Evolutionary conservation across 64 coral and sea anemone genomes (phyloP).

Genomic region (Actinia tenebrosa): DNA sequence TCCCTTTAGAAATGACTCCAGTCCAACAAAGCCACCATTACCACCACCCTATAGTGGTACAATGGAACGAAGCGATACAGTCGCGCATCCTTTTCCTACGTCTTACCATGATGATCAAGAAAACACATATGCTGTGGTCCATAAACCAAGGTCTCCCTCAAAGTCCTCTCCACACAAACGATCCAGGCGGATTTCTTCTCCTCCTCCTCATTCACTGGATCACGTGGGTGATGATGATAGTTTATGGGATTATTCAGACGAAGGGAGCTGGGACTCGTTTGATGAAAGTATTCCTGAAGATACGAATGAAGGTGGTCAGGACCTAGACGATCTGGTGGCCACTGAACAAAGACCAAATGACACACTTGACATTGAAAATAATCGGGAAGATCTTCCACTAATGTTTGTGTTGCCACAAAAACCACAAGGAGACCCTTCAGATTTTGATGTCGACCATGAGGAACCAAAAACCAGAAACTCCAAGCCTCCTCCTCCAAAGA

Average conservation of each 20-base stretch:
- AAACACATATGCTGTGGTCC: background rate
- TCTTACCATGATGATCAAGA: background rate
- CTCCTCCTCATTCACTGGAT: background rate
- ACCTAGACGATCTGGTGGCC: background rate
- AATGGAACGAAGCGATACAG: background rate
- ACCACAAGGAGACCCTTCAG: background rate
- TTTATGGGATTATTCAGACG: background rate
- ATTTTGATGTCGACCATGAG: too few relatives aligned
- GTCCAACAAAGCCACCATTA: background rate
- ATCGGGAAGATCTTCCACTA: background rate
- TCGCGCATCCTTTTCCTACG: background rate
- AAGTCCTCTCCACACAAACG: conserved; percentile 2
- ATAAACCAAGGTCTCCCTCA: conserved; percentile 17
- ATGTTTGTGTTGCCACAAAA: background rate
- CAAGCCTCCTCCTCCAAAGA: background rate
- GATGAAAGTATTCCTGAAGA: conserved; percentile 8
- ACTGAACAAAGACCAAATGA: background rate
- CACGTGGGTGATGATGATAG: conserved; percentile 9
- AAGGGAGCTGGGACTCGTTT: conserved; percentile 3
- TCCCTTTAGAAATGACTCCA: background rate
- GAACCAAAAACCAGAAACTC: too few relatives aligned
- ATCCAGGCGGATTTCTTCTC: background rate
- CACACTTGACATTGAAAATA: background rate
- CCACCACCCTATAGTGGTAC: background rate
- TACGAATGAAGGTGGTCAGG: background rate